Base-by-base conservation (phyloP, 2,797 vertebrate genomes). In the Rhyacichthys aspro region DNA sequence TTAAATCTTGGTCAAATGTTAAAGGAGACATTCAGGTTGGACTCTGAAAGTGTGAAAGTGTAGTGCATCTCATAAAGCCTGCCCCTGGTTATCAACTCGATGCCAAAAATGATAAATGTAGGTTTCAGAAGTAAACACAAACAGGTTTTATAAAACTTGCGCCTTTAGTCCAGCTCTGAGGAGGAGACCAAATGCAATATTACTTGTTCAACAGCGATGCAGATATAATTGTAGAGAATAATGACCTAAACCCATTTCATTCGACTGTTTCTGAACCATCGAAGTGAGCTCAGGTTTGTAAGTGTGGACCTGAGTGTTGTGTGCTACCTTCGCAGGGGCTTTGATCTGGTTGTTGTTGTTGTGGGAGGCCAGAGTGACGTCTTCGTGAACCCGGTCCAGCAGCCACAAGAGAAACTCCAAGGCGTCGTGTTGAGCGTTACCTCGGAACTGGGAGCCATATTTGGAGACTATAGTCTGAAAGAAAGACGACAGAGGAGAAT, bases 341-440 rank as follows among this genome's bases (percentile, higher is more conserved):
- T 77, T 89, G 72, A 61, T 46, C 67, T 74, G 93, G 84, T 85
- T 87, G 85, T 88, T 90, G 78, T 89, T 88, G 36, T 86, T 90
- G 63, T 83, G 76, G 0, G 87, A 83, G 3, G 91, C 86, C 3
- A 92, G 74, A 2, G 92, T 94, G 87, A 96, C 88, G 59, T 98
- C 97, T 83, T 99, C 95, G 0, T 98, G 95, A 82, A 99, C 92
- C 0, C 92, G 91, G 65, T 98, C 95, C 86, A 99, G 90, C 71
- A 99, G 85, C 96, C 97, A 99, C 63, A 99, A 93, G 63, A 99
- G 93, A 86, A 99, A 99, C 84, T 99, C 97, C 76, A 98, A 88
- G 58, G 97, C 96, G 0, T 98, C 96, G 0, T 98, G 97, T 77
- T 98, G 97, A 11, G 95, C 93, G 11, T 97, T 97, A 47, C 96